Evolutionary conservation across 2,888 invertebrate species (phyloP).

Genomic region (Willowsia nigromaculata): DNA sequence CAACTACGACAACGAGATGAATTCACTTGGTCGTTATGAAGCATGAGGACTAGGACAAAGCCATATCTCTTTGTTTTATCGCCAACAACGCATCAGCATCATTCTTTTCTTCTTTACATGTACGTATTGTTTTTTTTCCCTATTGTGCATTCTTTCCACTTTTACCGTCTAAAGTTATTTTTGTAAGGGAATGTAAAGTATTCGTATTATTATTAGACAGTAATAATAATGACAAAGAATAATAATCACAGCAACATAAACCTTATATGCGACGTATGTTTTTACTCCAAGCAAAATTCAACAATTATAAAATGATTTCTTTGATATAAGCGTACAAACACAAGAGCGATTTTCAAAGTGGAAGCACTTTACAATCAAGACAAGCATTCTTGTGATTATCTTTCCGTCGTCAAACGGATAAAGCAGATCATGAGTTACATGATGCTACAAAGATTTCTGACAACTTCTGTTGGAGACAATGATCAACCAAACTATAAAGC

Average conservation of each 20-base stretch:
- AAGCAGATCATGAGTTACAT: too few species aligned
- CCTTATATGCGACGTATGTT: background rate
- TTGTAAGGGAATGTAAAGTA: background rate
- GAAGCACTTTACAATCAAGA: too few species aligned
- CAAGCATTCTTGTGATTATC: too few species aligned
- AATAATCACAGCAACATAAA: background rate
- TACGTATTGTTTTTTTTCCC: slow-evolving; percentile 24
- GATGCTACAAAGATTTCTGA: too few species aligned
- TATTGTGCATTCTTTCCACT: slow-evolving; percentile 6
- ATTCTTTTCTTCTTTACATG: slow-evolving; percentile 13
- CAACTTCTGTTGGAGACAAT: too few species aligned
- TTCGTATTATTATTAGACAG: background rate
- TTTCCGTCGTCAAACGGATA: too few species aligned
- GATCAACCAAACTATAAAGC: too few species aligned
- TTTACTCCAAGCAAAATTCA: background rate
- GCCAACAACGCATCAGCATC: slow-evolving; percentile 29
- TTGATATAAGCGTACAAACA: too few species aligned
- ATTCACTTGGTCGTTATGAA: slow-evolving; percentile 28
- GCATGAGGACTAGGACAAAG: slow-evolving; percentile 16
- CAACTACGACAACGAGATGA: slow-evolving; percentile 31
- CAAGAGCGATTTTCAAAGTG: too few species aligned
- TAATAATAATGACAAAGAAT: slow-evolving; percentile 40
- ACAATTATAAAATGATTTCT: too few species aligned
- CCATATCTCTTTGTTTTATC: slow-evolving; percentile 44
- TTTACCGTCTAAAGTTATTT: background rate